These are phyloP conservation scores for Parnassius glacialis DNA, from an alignment of 2,888 invertebrate genomes.

Conservation along the genomic window DNA sequence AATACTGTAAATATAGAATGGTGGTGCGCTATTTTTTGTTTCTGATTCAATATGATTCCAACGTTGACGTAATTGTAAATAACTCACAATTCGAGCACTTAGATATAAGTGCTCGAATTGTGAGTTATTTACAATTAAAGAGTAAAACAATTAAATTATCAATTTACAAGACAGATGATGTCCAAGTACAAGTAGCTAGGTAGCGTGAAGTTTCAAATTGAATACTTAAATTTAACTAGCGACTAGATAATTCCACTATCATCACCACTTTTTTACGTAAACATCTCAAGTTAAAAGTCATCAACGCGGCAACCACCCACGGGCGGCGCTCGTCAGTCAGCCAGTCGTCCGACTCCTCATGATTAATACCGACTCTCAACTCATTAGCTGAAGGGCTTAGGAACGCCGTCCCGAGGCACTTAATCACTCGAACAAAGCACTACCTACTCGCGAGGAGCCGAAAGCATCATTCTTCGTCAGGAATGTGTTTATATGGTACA, in stretches of 20 bases:
- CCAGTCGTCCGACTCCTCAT: slow-evolving; percentile 64
- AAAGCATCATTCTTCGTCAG: slow-evolving; percentile 81
- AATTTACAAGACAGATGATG: not conserved
- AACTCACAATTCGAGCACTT: too few species aligned
- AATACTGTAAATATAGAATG: too few species aligned
- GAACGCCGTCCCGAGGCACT: slow-evolving; percentile 68
- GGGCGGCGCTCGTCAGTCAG: slow-evolving; percentile 48
- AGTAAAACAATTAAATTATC: too few species aligned
- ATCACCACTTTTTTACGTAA: slow-evolving; percentile 41
- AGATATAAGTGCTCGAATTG: too few species aligned
- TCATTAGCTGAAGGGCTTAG: slow-evolving; percentile 81
- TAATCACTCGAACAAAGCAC: slow-evolving; percentile 80
- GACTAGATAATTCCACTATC: slow-evolving; percentile 27
- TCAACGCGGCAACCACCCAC: slow-evolving; percentile 61
- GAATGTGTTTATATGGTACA: slow-evolving; percentile 60
- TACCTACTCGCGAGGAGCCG: slow-evolving; percentile 76
- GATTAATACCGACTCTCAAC: slow-evolving; percentile 77
- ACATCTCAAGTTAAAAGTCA: slow-evolving; percentile 42
- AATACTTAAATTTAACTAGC: slow-evolving; percentile 14
- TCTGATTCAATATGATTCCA: too few species aligned
- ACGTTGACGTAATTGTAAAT: too few species aligned
- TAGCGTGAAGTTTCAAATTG: slow-evolving; percentile 3
- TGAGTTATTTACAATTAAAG: too few species aligned
- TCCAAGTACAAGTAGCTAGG: not conserved
- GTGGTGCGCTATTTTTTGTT: too few species aligned